Evolutionary conservation across 2,797 vertebrate genomes (phyloP).

Genomic region (Nyctibius grandis): DNA sequence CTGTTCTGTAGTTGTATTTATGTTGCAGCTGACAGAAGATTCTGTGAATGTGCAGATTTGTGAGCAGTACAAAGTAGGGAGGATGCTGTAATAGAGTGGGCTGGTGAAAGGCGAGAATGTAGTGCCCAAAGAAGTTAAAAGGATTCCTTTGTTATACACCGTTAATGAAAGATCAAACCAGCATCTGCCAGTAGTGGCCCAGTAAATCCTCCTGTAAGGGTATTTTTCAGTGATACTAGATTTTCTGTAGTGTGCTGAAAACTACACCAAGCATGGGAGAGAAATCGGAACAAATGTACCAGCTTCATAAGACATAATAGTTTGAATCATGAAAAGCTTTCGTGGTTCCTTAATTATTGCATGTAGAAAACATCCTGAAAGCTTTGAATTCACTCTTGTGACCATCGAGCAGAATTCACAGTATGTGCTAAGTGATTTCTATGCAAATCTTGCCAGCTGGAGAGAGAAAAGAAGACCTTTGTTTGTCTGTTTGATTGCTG

Average conservation of each 20-base stretch:
- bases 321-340: neutral
- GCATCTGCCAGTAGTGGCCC: neutral
- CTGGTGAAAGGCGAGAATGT: neutral
- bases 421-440: neutral
- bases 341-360: neutral
- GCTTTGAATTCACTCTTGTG: neutral
- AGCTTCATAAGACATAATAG: neutral
- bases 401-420: neutral
- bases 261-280: neutral
- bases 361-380: neutral
- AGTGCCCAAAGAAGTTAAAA: neutral
- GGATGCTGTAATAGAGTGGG: neutral
- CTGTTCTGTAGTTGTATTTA: neutral
- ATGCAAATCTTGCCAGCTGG: neutral
- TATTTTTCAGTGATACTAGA: neutral
- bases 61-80: neutral
- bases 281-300: neutral
- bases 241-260: neutral
- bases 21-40: neutral
- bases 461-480: neutral
- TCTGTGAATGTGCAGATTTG: neutral
- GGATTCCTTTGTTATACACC: neutral
- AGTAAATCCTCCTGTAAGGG: neutral
- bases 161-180: neutral
- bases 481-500: neutral